Conservation (phyloP, 1,140 invertebrate genomes). For the Melitaea cinxia region DNA sequence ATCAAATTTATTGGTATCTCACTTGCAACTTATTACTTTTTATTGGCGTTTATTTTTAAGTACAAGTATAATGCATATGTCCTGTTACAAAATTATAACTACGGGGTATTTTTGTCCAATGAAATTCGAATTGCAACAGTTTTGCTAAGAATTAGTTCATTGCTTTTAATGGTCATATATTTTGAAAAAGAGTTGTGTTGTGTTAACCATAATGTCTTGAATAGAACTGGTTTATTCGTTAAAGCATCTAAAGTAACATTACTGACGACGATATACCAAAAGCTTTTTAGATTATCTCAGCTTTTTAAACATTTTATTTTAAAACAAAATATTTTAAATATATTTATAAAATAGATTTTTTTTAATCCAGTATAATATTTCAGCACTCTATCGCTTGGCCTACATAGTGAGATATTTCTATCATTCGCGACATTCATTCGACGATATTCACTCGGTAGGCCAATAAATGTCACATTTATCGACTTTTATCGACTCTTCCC, state of each 20-base stretch:
- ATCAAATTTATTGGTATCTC: not conserved
- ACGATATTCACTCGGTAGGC: not conserved
- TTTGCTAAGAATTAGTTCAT: no score
- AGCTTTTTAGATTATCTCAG: no score
- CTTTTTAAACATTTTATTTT: no score
- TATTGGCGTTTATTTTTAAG: not conserved
- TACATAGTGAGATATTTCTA: not conserved
- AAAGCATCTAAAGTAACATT: no score
- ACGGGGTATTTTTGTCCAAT: no score
- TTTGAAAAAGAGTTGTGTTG: no score
- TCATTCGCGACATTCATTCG: not conserved
- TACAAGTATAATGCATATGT: not conserved
- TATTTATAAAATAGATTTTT: not conserved
- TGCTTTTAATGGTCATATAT: no score
- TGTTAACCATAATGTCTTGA: no score
- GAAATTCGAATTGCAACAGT: no score
- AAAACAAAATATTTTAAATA: not conserved
- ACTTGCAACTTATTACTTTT: not conserved
- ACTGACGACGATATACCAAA: no score
- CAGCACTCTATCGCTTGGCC: not conserved
- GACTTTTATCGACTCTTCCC: conserved; percentile 43
- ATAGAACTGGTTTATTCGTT: no score
- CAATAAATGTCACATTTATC: conserved; percentile 51
- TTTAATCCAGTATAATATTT: not conserved
- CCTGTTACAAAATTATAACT: no score